Percentiles rank a stretch among this genome's conserved stretches.
Conservation (phyloP, 2,113 vertebrate genomes). For the Triplophysa tibetana region DNA sequence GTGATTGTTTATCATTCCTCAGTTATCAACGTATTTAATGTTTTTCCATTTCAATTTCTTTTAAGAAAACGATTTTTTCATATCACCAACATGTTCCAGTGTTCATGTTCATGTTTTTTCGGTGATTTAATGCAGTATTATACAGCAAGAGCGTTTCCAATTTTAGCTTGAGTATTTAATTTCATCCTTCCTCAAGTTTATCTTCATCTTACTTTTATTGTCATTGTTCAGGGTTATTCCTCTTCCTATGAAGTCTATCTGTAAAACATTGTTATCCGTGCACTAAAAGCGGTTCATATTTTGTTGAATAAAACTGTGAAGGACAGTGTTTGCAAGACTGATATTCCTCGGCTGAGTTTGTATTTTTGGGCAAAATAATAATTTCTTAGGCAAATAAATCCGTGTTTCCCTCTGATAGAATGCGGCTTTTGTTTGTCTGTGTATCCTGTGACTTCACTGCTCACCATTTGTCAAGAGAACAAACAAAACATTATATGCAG, state of each 20-base stretch:
- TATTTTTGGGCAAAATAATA: background rate
- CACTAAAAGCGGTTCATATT: background rate
- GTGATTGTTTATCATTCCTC: background rate
- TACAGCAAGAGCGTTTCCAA: background rate
- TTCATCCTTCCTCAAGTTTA: background rate
- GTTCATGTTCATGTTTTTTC: background rate
- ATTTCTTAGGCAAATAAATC: conserved; percentile 14
- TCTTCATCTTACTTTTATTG: background rate
- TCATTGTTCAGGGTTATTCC: background rate
- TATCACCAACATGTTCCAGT: background rate
- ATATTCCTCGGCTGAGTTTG: too few relatives aligned
- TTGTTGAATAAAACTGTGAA: conserved; percentile 9
- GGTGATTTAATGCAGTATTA: conserved; percentile 1
- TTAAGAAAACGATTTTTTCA: background rate
- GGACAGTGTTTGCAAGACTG: background rate
- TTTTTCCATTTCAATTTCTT: background rate
- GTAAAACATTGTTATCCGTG: too few relatives aligned
- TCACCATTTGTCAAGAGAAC: conserved; percentile 55
- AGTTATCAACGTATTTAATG: background rate
- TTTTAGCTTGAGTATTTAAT: background rate
- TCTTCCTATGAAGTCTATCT: background rate
- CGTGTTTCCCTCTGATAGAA: conserved; percentile 45
- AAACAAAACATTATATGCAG: conserved; percentile 54
- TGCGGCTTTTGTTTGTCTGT: conserved; percentile 51
- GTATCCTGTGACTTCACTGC: conserved; percentile 56